Base-by-base conservation (phyloP, 2,113 vertebrate species). In the Promerops cafer region DNA sequence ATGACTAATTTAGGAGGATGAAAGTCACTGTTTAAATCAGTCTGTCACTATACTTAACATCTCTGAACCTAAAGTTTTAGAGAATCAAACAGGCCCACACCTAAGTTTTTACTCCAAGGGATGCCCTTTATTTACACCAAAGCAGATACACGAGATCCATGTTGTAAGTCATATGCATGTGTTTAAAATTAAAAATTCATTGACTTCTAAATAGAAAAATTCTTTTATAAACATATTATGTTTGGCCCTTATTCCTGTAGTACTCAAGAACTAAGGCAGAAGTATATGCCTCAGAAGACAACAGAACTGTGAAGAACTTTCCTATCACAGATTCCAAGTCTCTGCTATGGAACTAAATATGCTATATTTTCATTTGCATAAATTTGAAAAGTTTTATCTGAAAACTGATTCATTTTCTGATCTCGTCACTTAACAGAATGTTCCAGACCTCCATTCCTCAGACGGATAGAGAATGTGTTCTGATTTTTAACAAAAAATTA, bases 401-500 rank as follows among this genome's bases (percentile, higher is more conserved):
- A 81, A 75, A 93, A 83, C 33, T 28, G 24, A 86, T 86, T 83
- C 8, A 4, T 78, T 64, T 90, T 90, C 69, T 70, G 23, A 52
- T 81, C 27, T 75, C 17, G 5, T 16, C 40, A n/a, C 4, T 83
- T 77, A 60, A 74, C 28, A 15, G 44, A 56, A 49, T 27, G 5
- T 30, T 92, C 33, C 35, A 81, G 56, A 78, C 49, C 7, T 86
- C 10, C 24, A 56, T 66, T 70, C 23, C 33, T 86, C 27, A 70
- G 33, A 83, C 13, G 10, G 53, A 31, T 35, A 70, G 47, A 71
- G 4, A 61, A 4, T 35, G 19, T 37, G 42, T 44, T 83, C 54
- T 81, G 68, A 83, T 71, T 94, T 90, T 92, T 57, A 90, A 64
- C 37, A 82, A 37, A 94, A 93, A 90, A 17, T 28, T 85, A 83